phyloP scores from a whole-genome alignment of 2,888 invertebrate genomes.

The Blomia tropicalis region DNA sequence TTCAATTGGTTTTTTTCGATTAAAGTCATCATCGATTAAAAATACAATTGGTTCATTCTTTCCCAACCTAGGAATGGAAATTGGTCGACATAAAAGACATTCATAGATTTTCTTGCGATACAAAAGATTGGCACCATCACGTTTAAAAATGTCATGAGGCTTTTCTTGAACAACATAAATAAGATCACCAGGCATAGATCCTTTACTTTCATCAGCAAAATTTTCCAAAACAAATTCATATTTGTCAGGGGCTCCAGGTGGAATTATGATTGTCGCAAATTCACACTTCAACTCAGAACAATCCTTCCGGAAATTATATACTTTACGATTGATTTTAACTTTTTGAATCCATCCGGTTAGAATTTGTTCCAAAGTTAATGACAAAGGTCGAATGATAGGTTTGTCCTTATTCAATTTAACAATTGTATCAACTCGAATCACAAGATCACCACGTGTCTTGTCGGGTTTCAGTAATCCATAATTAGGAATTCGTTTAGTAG shows the following conservation, averaged over 20 bases:
- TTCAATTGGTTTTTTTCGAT: background rate
- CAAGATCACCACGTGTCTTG: too few species aligned
- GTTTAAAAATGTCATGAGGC: background rate
- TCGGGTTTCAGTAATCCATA: background rate
- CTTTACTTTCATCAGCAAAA: background rate
- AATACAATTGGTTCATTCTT: background rate
- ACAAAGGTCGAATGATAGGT: too few species aligned
- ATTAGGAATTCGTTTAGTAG: background rate
- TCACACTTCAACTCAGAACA: background rate
- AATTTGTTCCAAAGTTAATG: background rate
- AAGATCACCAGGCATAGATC: background rate
- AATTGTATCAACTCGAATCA: background rate
- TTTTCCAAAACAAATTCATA: background rate
- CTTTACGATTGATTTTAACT: background rate
- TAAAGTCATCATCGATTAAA: background rate
- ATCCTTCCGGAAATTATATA: background rate
- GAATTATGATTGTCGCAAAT: background rate
- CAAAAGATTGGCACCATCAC: background rate
- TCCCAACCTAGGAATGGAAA: background rate
- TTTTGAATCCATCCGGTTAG: background rate
- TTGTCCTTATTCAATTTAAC: background rate
- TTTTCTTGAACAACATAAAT: background rate
- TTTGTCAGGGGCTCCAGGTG: background rate
- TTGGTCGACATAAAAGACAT: background rate
- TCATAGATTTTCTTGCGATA: background rate